Conservation (phyloP, 2,797 vertebrate genomes). For the Anguilla pacifica region DNA sequence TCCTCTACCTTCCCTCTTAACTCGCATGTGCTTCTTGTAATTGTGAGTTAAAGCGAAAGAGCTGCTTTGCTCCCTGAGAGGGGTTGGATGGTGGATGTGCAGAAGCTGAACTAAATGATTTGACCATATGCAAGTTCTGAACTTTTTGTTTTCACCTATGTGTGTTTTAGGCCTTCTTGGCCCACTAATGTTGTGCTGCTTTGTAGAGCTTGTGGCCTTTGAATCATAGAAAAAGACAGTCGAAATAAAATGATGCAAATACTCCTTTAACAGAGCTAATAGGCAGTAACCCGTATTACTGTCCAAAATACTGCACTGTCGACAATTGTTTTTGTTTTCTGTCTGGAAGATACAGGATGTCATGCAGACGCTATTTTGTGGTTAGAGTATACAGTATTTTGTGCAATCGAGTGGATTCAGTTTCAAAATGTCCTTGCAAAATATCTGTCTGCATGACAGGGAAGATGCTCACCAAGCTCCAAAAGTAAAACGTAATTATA, state of each 20-base stretch:
- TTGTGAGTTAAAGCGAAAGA: constrained; percentile 9
- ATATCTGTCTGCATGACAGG: neutral
- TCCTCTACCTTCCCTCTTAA: constrained; percentile 4
- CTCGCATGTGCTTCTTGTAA: neutral
- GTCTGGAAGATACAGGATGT: neutral
- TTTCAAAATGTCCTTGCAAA: neutral
- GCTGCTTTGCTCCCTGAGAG: neutral
- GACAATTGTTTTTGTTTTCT: neutral
- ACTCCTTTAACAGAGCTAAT: neutral
- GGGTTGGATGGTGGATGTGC: neutral
- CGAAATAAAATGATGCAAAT: neutral
- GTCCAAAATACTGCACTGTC: neutral
- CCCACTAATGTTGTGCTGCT: neutral
- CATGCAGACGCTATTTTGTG: neutral
- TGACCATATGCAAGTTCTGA: neutral
- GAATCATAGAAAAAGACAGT: neutral
- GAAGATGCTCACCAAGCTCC: neutral
- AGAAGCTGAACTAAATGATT: neutral
- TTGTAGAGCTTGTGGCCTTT: neutral
- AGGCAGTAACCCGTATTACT: neutral
- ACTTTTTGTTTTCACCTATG: neutral
- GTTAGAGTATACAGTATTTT: neutral
- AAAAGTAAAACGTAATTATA: neutral
- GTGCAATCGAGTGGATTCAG: neutral
- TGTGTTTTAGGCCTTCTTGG: neutral